Evolutionary conservation across 1,140 invertebrate genomes (phyloP), one percentile per base, ranked within the genome.

Genomic region (Drosophila malerkotliana): DNA sequence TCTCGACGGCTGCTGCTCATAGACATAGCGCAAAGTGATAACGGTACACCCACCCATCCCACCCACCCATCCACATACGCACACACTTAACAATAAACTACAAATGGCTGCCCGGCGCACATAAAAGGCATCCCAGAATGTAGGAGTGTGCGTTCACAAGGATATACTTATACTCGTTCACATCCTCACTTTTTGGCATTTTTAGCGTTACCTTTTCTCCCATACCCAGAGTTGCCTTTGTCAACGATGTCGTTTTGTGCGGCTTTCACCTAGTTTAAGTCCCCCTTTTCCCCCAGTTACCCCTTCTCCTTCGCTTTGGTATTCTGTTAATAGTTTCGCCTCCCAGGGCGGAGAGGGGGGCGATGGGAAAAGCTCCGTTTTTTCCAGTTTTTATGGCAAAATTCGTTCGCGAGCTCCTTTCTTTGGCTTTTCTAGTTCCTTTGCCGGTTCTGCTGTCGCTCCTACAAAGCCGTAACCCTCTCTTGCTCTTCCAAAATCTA

Each of bases 241-340:
- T 61, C 51, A 82, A 77, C 54, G 62, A 68, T 56, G 72, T 79
- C 64, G 76, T 84, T 84, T 60, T 79, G 77, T 73, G 62, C 56
- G 62, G 73, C 73, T 75, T 87, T 85, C 78, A 78, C 74, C 77
- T 87, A 78, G 74, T 78, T 84, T 61, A 75, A 45, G 69, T 52
- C 32, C 10, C 21, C 51, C 32, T n/a, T 39, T 14, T 32, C 28
- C n/a, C 37, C 4, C 26, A 0, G 6, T 45, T 3, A 12, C 15
- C 6, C 0, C 12, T 5, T n/a, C 1, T n/a, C 9, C 15, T 4
- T 44, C 37, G 32, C 60, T 74, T 44, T 48, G 52, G 48, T 37
- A 32, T 58, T 78, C 58, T 58, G 76, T 67, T 79, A 73, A 67
- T 75, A 66, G 77, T 59, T 75, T 75, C 34, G 57, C 54, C 75